Evolutionary conservation across 2,888 invertebrate species (phyloP), one percentile per base, ranked within the genome.

Genomic region (Eilema griseolum): DNA sequence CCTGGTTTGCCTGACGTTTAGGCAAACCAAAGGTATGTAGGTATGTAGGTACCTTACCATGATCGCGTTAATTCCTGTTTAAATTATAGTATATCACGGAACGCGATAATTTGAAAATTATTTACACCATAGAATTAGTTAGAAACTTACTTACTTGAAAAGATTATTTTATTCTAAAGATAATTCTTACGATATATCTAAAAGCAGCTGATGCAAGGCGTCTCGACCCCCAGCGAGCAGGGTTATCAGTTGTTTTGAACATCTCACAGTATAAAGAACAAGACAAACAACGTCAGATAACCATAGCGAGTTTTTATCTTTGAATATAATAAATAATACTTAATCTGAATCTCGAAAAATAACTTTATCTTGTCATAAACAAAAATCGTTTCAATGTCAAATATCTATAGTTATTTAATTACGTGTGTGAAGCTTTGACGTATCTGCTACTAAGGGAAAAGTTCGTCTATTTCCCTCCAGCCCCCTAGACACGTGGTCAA

Each of bases 191-290:
- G 60, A 75, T 81, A 75, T 78, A 85, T 86, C 85, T 83, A 75
- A 82, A 84, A 81, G 78, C 79, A 85, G 86, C 85, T 92, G 92
- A 93, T 89, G 91, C 87, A 91, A 92, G 85, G 80, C 80, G 79
- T 61, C 80, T 75, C 90, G 91, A 92, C 90, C 91, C 89, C 90
- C 87, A 86, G 86, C 83, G 75, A 68, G 69, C 77, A 85, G 93
- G 66, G 93, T 93, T 93, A 93, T 93, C 93, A 74, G 77, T 80
- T 83, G 83, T 85, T 83, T 78, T 84, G 79, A 84, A 76, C 83
- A 83, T 73, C 77, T 88, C 85, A 75, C 80, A 77, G 84, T 79
- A 81, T 83, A 84, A 83, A 81, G 77, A 77, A 83, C 83, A 78
- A 79, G 72, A 78, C 79, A 72, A 83, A 84, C 87, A 23, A 65